Percentiles rank a stretch among this genome's conserved stretches.
Conservation (phyloP, 2,888 invertebrate genomes). For the Teleiodes luculella region DNA sequence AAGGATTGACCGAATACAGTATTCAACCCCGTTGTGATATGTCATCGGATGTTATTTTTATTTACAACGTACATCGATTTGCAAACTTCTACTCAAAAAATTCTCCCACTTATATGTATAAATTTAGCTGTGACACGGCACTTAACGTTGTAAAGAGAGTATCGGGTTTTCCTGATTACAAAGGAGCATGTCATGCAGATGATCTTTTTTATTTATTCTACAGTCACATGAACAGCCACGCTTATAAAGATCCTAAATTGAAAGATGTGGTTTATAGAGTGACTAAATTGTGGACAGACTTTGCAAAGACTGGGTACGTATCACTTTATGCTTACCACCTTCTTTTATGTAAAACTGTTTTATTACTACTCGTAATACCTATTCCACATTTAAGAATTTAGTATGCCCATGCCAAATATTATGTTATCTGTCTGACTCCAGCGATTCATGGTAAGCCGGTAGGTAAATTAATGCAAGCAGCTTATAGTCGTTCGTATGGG, state of each 20-base stretch:
- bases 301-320: conserved; percentile 56
- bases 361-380: too few species aligned
- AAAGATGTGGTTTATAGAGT: conserved; percentile 41
- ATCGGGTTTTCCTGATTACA: conserved; percentile 15
- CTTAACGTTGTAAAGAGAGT: conserved; percentile 31
- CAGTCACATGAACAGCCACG: conserved; percentile 35
- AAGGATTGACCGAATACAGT: conserved; percentile 19
- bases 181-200: conserved; percentile 56
- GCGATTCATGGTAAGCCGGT: too few species aligned
- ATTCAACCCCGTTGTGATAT: conserved; percentile 8
- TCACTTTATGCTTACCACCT: too few species aligned
- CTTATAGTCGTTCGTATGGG: too few species aligned
- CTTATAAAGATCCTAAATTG: conserved; percentile 33
- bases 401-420: too few species aligned
- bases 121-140: conserved; percentile 33
- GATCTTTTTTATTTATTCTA: conserved; percentile 56
- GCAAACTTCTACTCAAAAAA: conserved; percentile 21
- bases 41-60: conserved; percentile 25
- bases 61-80: conserved; percentile 26
- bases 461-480: too few species aligned
- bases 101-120: conserved; percentile 29
- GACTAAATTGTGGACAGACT: conserved; percentile 59
- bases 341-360: too few species aligned
- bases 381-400: too few species aligned
- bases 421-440: too few species aligned